phyloP scores from a whole-genome alignment of 2,797 vertebrate species.

The Perodicticus potto region DNA sequence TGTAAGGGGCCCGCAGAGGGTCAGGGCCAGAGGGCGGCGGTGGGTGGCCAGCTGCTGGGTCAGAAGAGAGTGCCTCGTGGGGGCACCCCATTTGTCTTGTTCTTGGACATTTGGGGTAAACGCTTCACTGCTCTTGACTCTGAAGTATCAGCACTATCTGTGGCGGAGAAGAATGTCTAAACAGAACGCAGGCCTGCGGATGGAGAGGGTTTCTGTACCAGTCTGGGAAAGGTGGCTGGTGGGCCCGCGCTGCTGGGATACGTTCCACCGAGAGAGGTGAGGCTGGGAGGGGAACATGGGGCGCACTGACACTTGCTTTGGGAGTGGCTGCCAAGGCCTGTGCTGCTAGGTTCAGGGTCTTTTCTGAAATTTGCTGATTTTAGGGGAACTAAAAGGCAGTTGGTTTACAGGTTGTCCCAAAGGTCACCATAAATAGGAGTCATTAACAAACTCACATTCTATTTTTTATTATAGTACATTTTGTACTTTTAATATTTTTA shows the following conservation, averaged over 20 bases:
- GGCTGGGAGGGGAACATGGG: not conserved
- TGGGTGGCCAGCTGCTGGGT: conserved; percentile 4
- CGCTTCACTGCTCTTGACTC: conserved; percentile 28
- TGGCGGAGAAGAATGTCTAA: conserved; percentile 67
- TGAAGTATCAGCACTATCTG: conserved; percentile 3
- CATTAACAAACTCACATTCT: too few relatives aligned
- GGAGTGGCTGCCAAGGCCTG: not conserved
- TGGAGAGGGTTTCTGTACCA: conserved; percentile 4
- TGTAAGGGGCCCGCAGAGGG: not conserved
- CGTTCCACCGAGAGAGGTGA: not conserved
- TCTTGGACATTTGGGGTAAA: conserved; percentile 68
- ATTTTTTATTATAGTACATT: too few relatives aligned
- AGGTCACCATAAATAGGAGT: too few relatives aligned
- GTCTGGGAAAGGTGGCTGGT: not conserved
- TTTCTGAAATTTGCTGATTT: not conserved
- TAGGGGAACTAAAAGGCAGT: not conserved
- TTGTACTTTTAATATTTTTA: too few relatives aligned
- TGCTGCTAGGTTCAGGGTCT: not conserved
- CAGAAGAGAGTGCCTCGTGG: not conserved
- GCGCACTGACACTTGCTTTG: not conserved
- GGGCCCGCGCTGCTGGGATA: not conserved
- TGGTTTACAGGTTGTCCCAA: not conserved
- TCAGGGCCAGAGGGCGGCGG: not conserved
- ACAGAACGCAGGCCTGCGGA: not conserved
- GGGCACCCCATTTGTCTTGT: conserved; percentile 61